A percentile compares a stretch with the other conserved stretches of the same genome.
Conservation (phyloP, 2,888 invertebrate species). For the Stenichneumon culpator region DNA sequence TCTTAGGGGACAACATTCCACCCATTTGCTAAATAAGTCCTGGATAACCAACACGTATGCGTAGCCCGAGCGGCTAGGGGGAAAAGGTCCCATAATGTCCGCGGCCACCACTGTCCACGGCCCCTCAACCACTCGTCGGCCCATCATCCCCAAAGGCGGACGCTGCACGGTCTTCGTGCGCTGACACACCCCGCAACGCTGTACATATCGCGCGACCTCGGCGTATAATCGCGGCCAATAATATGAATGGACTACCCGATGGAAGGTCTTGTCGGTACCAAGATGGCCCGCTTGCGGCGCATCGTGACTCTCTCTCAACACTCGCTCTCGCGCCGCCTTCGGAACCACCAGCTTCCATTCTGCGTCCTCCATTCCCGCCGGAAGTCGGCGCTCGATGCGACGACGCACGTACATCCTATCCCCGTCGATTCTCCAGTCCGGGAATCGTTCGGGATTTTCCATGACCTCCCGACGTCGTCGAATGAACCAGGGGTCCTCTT, state of each 20-base stretch:
- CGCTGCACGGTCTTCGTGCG: constrained; percentile 51
- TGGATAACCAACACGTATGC: not conserved
- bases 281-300: constrained; percentile 66
- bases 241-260: constrained; percentile 39
- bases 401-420: not conserved
- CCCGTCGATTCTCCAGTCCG: constrained; percentile 48
- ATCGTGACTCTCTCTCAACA: constrained; percentile 50
- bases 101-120: constrained; percentile 66
- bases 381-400: not conserved
- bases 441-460: constrained; percentile 26
- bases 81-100: constrained; percentile 73
- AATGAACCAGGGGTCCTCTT: constrained; percentile 53
- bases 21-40: constrained; percentile 4
- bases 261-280: constrained; percentile 65
- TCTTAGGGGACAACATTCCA: constrained; percentile 5
- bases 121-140: constrained; percentile 18
- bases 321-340: not conserved
- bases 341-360: constrained; percentile 71
- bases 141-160: constrained; percentile 64
- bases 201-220: constrained; percentile 66
- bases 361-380: not conserved
- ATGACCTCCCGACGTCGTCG: constrained; percentile 26
- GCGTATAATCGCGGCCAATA: constrained; percentile 69
- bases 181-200: constrained; percentile 69
- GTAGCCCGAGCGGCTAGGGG: constrained; percentile 27